These are phyloP conservation scores for Stercorarius parasiticus DNA, from an alignment of 2,113 vertebrate species.

Conservation along the genomic window DNA sequence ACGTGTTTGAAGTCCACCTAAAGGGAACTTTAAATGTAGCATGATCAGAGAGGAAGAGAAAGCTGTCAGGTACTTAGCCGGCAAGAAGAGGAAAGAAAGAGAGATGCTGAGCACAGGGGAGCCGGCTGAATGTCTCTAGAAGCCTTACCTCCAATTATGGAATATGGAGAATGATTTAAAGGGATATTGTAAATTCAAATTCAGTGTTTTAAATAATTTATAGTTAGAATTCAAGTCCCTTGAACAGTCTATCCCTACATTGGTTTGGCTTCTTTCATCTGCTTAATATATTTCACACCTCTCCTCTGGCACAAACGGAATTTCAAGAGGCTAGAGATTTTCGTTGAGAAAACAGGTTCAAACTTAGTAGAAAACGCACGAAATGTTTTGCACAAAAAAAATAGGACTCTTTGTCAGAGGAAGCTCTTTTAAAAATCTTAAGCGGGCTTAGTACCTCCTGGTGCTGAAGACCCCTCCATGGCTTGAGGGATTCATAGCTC, in stretches of 20 bases:
- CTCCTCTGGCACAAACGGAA: slow-evolving; percentile 25
- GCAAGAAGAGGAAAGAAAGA: not conserved
- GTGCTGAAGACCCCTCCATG: not conserved
- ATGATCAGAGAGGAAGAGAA: not conserved
- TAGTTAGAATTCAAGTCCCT: not conserved
- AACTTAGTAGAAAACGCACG: not conserved
- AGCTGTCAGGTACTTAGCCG: not conserved
- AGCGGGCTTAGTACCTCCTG: not conserved
- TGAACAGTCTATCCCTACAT: not conserved
- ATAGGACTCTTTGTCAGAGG: not conserved
- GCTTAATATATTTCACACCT: slow-evolving; percentile 45
- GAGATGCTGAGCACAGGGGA: not conserved
- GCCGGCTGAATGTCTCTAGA: not conserved
- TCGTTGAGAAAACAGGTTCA: not conserved
- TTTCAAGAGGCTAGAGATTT: not conserved
- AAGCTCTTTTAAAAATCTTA: not conserved
- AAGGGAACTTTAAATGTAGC: not conserved
- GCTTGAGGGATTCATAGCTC: not conserved
- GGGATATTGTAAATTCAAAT: slow-evolving; percentile 31
- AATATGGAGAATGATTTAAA: slow-evolving; percentile 23
- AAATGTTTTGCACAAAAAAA: not conserved
- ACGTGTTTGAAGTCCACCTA: not conserved
- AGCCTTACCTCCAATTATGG: not conserved
- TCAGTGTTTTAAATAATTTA: slow-evolving; percentile 28
- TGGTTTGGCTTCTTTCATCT: slow-evolving; percentile 18